Percentiles rank a stretch among this genome's conserved stretches.
phyloP scores from a whole-genome alignment of 2,113 vertebrate genomes.

The Oophaga pumilio region DNA sequence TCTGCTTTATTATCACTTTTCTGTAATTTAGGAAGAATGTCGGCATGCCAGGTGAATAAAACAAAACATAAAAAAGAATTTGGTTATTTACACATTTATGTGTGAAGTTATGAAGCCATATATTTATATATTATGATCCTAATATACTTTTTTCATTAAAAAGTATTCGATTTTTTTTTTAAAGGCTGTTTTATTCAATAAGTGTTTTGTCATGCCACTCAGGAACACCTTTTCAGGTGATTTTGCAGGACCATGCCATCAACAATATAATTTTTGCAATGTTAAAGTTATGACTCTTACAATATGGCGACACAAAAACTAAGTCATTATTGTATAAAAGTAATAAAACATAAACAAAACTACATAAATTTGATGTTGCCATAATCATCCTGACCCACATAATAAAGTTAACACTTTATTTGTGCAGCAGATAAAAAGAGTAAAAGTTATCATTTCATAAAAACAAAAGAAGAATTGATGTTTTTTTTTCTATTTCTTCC shows the following conservation, averaged over 20 bases:
- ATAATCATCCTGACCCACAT: no score
- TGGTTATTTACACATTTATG: neutral
- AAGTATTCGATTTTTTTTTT: neutral
- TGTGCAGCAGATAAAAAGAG: no score
- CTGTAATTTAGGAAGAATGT: neutral
- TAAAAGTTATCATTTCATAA: no score
- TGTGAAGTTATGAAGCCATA: neutral
- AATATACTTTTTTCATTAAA: neutral
- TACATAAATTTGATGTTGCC: no score
- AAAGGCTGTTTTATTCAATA: neutral
- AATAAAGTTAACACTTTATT: no score
- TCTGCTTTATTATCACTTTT: slow-evolving; percentile 29
- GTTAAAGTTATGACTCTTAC: no score
- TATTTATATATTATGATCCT: neutral
- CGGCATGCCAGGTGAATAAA: neutral
- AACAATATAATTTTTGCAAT: neutral
- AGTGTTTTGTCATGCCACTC: neutral
- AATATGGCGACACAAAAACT: no score
- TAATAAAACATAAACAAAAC: no score
- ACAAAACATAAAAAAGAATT: neutral
- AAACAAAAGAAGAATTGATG: no score
- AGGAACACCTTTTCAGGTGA: neutral
- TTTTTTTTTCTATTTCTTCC: no score
- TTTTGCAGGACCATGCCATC: neutral
- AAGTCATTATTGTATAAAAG: no score